phyloP scores from a whole-genome alignment of 2,113 vertebrate species.

The Hemibagrus wyckioides region DNA sequence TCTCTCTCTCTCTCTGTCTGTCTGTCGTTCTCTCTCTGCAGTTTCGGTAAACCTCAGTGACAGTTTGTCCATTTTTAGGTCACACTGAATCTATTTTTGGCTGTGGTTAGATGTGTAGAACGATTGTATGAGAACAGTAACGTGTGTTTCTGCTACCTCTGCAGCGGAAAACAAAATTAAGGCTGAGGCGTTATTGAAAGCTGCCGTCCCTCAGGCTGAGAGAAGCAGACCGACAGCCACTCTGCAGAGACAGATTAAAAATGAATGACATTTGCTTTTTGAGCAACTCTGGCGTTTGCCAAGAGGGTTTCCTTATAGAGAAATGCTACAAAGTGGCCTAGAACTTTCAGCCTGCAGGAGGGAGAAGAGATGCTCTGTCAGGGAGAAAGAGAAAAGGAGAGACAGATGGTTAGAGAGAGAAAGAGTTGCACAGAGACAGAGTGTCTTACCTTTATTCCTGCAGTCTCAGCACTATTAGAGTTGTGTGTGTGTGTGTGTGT shows the following conservation, averaged over 20 bases:
- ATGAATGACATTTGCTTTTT: conserved; percentile 34
- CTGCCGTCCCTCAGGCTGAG: neutral
- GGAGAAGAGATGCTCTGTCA: conserved; percentile 4
- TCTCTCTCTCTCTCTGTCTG: neutral
- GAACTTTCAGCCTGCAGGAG: conserved; percentile 34
- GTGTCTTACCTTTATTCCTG: neutral
- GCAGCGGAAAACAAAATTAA: conserved; percentile 17
- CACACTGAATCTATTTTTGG: conserved; percentile 48
- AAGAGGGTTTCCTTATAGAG: conserved; percentile 2
- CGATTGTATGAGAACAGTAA: conserved; percentile 37
- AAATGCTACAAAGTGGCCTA: neutral
- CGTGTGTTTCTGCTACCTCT: conserved; percentile 42
- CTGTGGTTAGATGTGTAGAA: conserved; percentile 52
- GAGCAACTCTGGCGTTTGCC: conserved; percentile 16
- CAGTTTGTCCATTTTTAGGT: conserved; percentile 53
- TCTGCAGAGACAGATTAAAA: conserved; percentile 30
- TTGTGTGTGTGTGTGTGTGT: neutral
- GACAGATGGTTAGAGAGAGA: conserved; percentile 1
- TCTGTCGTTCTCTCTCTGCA: neutral
- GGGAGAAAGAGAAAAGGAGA: conserved; percentile 3
- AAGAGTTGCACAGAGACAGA: neutral
- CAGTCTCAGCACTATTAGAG: neutral
- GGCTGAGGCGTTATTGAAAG: conserved; percentile 9
- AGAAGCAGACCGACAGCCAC: neutral
- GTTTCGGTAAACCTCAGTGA: conserved; percentile 45